These are phyloP conservation scores for Lophura swinhoii DNA, from an alignment of 2,797 vertebrate genomes.

Conservation along the genomic window DNA sequence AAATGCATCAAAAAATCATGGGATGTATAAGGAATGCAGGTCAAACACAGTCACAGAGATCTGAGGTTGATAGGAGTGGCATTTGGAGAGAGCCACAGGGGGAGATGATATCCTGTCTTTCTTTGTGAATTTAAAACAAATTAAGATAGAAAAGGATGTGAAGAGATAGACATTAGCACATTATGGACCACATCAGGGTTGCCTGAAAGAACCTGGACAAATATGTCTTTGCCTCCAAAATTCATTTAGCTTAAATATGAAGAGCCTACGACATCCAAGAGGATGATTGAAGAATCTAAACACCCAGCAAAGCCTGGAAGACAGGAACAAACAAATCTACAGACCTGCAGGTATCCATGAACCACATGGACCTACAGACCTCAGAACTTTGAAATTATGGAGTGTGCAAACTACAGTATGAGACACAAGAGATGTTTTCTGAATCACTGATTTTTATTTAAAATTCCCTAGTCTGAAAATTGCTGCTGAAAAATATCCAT, in stretches of 20 bases:
- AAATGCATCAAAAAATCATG: constrained; percentile 27
- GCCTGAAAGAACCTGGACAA: neutral
- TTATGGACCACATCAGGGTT: neutral
- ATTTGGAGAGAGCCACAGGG: neutral
- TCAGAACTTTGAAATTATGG: neutral
- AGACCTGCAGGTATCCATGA: neutral
- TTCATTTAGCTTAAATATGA: neutral
- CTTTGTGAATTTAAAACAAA: neutral
- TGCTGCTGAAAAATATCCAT: neutral
- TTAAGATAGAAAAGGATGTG: neutral
- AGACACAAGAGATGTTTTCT: neutral
- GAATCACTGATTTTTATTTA: neutral
- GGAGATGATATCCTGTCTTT: neutral
- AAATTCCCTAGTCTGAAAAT: neutral
- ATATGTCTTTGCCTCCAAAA: neutral
- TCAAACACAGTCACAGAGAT: neutral
- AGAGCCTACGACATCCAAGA: neutral
- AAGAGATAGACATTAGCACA: neutral
- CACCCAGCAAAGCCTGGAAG: neutral
- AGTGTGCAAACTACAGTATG: neutral
- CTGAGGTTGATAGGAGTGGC: neutral
- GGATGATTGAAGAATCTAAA: neutral
- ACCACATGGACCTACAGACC: neutral
- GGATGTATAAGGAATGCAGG: constrained; percentile 19
- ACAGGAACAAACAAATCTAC: neutral